These are phyloP conservation scores for Myoxocephalus aenaeus DNA, from an alignment of 2,797 vertebrate species.

Conservation along the genomic window DNA sequence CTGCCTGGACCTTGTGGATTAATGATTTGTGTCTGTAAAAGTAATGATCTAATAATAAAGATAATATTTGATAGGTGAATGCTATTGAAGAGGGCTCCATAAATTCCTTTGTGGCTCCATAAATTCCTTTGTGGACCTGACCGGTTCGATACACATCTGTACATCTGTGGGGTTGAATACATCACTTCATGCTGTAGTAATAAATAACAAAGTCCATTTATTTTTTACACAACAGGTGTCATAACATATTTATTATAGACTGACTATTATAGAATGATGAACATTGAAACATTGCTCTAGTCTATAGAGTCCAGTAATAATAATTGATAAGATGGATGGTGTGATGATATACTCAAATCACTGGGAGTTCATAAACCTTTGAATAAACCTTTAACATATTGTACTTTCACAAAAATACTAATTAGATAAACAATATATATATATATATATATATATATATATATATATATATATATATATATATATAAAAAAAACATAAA, in stretches of 20 bases:
- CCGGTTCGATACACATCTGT: not conserved
- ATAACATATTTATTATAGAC: constrained; percentile 37
- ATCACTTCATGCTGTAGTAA: not conserved
- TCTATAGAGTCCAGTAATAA: constrained; percentile 7
- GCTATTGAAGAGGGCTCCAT: not conserved
- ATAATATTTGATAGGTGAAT: constrained; percentile 26
- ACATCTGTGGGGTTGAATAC: constrained; percentile 8
- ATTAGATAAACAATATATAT: not conserved
- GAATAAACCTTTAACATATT: not conserved
- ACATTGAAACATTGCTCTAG: not conserved
- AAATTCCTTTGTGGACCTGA: not conserved
- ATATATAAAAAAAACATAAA: not conserved
- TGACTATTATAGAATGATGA: constrained; percentile 27
- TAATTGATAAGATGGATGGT: constrained; percentile 10
- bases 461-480: too few relatives aligned
- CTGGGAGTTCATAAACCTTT: not conserved
- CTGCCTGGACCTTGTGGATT: not conserved
- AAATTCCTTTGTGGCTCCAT: not conserved
- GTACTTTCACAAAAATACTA: not conserved
- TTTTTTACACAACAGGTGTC: not conserved
- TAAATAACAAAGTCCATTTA: constrained; percentile 50
- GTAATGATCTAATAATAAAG: constrained; percentile 12
- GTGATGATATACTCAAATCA: not conserved
- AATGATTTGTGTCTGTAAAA: constrained; percentile 29
- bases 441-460: too few relatives aligned